These are phyloP conservation scores for Carposina sasakii DNA, from an alignment of 1,140 invertebrate species.

Conservation along the genomic window DNA sequence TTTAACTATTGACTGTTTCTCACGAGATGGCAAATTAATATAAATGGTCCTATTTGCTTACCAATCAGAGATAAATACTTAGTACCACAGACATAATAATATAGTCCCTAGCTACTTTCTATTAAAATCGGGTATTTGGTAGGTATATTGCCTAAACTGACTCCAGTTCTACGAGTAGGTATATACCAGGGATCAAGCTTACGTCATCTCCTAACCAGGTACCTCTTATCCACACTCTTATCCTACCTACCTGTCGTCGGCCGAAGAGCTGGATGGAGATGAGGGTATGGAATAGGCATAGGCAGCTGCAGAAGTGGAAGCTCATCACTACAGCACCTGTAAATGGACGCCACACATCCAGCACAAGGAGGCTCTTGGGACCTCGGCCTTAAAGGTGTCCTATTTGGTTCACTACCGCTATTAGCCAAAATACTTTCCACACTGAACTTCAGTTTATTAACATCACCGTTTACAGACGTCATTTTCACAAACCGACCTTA, in stretches of 20 bases:
- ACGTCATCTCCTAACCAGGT: no score
- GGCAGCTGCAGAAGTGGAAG: constrained; percentile 52
- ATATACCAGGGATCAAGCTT: no score
- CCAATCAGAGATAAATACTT: no score
- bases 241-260: constrained; percentile 46
- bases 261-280: constrained; percentile 59
- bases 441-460: constrained; percentile 63
- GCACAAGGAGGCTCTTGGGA: constrained; percentile 56
- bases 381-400: constrained; percentile 17
- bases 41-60: no score
- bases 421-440: constrained; percentile 60
- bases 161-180: no score
- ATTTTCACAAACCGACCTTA: constrained; percentile 33
- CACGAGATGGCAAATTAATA: no score
- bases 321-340: constrained; percentile 59
- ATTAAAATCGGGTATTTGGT: no score
- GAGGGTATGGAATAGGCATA: constrained; percentile 49
- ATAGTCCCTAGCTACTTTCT: no score
- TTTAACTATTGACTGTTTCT: no score
- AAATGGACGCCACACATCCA: constrained; percentile 58
- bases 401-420: constrained; percentile 35
- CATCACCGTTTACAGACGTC: constrained; percentile 57
- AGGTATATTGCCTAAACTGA: no score
- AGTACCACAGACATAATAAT: no score
- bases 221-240: no score